phyloP scores from a whole-genome alignment of 2,797 vertebrate species.

The Clarias laeviceps region DNA sequence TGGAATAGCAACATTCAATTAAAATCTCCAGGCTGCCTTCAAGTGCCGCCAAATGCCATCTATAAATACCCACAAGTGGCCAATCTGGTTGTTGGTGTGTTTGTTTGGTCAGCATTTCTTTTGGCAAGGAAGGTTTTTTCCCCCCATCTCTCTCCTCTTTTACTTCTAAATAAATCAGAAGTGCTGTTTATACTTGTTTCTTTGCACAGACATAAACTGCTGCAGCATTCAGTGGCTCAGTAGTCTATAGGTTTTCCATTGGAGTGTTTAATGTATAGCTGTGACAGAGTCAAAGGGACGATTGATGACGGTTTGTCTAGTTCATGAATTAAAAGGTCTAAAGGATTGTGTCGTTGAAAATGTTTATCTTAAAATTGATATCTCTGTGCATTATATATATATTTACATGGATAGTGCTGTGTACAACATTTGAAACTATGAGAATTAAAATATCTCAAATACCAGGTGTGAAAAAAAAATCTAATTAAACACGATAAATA shows the following conservation, averaged over 20 bases:
- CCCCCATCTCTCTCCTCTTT: slow-evolving; percentile 14
- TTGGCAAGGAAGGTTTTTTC: slow-evolving; percentile 40
- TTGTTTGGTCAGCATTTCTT: slow-evolving; percentile 69
- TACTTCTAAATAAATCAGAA: slow-evolving; percentile 47
- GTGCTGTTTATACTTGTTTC: slow-evolving; percentile 49
- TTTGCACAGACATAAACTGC: slow-evolving; percentile 25
- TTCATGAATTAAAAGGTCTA: neutral
- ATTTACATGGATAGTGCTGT: neutral
- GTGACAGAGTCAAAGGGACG: neutral
- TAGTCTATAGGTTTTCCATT: neutral
- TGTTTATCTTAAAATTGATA: neutral
- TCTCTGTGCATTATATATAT: neutral
- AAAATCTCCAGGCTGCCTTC: slow-evolving; percentile 63
- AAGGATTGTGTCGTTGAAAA: neutral
- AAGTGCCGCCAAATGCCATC: slow-evolving; percentile 66
- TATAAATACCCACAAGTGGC: slow-evolving; percentile 69
- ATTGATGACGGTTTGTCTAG: slow-evolving; percentile 18
- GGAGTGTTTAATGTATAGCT: slow-evolving; percentile 15
- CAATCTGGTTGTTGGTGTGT: slow-evolving; percentile 67
- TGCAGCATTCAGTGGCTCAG: neutral
- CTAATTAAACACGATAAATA: neutral
- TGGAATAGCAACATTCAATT: slow-evolving; percentile 69
- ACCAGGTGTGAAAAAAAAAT: neutral
- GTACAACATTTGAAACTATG: neutral
- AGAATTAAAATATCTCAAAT: neutral